Evolutionary conservation across 2,113 vertebrate genomes (phyloP).

Genomic region (Ictalurus punctatus): DNA sequence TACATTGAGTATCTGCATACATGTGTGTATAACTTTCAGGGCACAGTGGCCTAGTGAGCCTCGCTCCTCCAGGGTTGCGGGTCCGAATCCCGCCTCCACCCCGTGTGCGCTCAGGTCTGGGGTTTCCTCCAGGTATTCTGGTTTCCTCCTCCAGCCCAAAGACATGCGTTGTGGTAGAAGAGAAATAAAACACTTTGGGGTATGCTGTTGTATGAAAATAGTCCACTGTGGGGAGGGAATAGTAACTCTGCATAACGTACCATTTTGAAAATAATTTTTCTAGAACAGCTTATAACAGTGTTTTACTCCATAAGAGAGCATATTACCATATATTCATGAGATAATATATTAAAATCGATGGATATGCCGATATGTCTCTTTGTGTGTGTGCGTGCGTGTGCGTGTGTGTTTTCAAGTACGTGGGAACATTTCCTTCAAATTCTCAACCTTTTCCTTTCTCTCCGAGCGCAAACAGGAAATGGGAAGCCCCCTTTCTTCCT

Average conservation of each 20-base stretch:
- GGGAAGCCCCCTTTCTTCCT: constrained; percentile 58
- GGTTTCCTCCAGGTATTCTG: no score
- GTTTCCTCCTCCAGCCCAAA: no score
- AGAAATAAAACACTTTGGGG: not conserved
- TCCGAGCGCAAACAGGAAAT: constrained; percentile 67
- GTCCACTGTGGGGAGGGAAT: not conserved
- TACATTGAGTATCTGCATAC: not conserved
- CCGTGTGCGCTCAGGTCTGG: no score
- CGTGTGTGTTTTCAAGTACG: not conserved
- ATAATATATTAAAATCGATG: not conserved
- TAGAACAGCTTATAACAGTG: not conserved
- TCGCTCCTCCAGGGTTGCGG: no score
- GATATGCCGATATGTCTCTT: constrained; percentile 7
- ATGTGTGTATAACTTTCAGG: not conserved
- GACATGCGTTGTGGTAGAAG: not conserved
- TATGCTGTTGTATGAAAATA: not conserved
- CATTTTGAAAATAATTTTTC: not conserved
- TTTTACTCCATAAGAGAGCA: not conserved
- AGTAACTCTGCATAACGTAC: not conserved
- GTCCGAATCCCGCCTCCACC: no score
- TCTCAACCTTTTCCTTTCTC: constrained; percentile 53
- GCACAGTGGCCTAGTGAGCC: no score
- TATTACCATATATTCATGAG: not conserved
- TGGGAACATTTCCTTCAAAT: constrained; percentile 38
- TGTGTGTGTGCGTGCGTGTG: constrained; percentile 23